These are phyloP conservation scores for Ailurus styani DNA, from an alignment of 2,113 vertebrate genomes.

Conservation along the genomic window DNA sequence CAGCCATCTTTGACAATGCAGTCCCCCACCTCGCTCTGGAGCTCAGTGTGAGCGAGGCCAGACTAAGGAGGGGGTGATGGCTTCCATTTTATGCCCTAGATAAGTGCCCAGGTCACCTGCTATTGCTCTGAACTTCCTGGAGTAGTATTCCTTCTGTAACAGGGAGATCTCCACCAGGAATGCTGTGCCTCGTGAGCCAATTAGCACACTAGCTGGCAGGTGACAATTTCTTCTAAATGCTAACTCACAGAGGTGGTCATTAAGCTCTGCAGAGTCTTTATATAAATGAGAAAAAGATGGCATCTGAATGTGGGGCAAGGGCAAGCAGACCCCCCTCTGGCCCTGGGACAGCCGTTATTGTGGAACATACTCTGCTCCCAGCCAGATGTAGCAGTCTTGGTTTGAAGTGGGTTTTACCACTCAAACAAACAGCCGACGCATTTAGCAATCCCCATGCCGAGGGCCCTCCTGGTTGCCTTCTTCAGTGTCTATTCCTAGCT, in stretches of 20 bases:
- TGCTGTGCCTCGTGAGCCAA: neutral
- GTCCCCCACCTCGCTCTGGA: neutral
- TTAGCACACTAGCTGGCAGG: neutral
- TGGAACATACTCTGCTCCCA: neutral
- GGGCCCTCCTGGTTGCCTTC: neutral
- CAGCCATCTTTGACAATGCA: neutral
- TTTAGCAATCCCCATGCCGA: neutral
- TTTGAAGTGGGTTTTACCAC: neutral
- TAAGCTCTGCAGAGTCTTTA: neutral
- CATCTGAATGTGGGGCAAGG: neutral
- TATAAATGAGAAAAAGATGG: neutral
- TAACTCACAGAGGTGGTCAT: neutral
- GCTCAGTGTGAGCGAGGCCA: neutral
- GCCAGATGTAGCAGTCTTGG: neutral
- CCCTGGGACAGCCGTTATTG: neutral
- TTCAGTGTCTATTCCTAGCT: neutral
- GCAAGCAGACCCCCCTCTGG: neutral
- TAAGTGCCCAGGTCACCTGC: neutral
- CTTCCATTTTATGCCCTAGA: neutral
- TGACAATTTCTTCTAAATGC: neutral
- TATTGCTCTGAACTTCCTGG: neutral
- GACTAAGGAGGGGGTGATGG: neutral
- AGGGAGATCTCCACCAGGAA: neutral
- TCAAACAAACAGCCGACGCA: neutral
- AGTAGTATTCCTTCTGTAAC: neutral